Evolutionary conservation across 2,888 invertebrate species (phyloP).

Genomic region (Chelonus formosanus): DNA sequence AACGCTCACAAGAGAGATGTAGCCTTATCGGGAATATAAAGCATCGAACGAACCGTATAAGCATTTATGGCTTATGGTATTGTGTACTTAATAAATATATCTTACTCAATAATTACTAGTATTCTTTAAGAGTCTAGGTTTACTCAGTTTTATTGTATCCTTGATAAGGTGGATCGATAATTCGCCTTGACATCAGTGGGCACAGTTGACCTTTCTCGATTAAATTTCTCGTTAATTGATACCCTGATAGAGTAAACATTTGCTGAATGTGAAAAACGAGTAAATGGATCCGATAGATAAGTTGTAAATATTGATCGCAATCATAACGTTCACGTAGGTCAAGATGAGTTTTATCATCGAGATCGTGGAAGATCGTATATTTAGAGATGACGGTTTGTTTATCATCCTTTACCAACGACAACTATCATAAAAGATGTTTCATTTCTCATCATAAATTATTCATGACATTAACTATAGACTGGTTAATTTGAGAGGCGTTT

Average conservation of each 20-base stretch:
- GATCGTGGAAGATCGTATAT: conserved; percentile 44
- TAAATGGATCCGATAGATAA: neutral
- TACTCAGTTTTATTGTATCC: neutral
- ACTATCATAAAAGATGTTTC: conserved; percentile 6
- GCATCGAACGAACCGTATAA: conserved; percentile 18
- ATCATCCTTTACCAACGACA: conserved; percentile 4
- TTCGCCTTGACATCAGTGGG: conserved; percentile 27
- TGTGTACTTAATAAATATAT: conserved; percentile 7
- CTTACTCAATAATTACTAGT: neutral
- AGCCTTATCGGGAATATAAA: conserved; percentile 51
- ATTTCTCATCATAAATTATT: neutral
- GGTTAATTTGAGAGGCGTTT: conserved; percentile 8
- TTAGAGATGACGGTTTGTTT: conserved; percentile 51
- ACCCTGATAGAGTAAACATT: conserved; percentile 12
- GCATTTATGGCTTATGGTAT: conserved; percentile 5
- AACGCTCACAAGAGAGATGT: conserved; percentile 35
- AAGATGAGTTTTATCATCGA: conserved; percentile 41
- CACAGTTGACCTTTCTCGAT: conserved; percentile 28
- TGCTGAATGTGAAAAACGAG: neutral
- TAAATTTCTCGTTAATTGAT: conserved; percentile 31
- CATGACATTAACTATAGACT: neutral
- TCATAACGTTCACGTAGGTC: conserved; percentile 44
- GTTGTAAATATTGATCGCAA: neutral
- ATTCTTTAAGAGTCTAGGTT: neutral
- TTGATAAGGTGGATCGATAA: conserved; percentile 1